Base-by-base conservation (phyloP, 2,113 vertebrate species). In the Rhynchomys soricoides region DNA sequence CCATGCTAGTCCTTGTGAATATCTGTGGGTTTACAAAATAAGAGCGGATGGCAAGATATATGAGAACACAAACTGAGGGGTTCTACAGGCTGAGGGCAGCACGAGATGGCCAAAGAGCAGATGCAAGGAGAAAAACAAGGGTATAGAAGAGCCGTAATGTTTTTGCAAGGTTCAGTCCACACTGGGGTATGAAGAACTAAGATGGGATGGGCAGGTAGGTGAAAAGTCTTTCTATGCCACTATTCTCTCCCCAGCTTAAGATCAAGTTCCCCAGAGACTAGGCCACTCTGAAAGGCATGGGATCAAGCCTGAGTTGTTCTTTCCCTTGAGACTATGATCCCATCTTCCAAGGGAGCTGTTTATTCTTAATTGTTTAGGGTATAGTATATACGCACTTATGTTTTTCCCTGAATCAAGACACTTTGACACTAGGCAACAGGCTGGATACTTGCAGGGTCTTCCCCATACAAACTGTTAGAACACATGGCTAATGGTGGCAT, bases 321-420 rank as follows among this genome's bases (percentile, higher is more conserved):
- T 45, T 87, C 43, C 12, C 9, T 94, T 71, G 66, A 77, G 79
- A 55, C 19, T 2, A 9, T 6, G 15, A 71, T 13, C 11, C 43
- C 40, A 66, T 17, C 55, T 75, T 55, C 48, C 1, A 4, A 68
- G 4, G 68, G 8, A 50, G 22, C 10, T 89, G 68, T 6, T 57
- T 40, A 48, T n/a, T 37, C 24, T 79, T 1, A 2, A 22, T 79
- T 45, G 34, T 21, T 86, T 70, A 43, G 11, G 16, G 9, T 11
- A 34, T 48, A 43, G 15, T 0, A 5, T 2, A 9, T 4, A 17
- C 2, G 1, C 37, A 40, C 26, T 74, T 21, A 10, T 10, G 0
- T 11, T 40, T 50, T 59, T 50, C 12, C 8, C 40, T 82, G 68
- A 13, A 22, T 26, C 16, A 83, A 88, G 70, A 50, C 24, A 5